A percentile compares a stretch with the other conserved stretches of the same genome.
These are phyloP conservation scores for Amphiprion clarkii DNA, from an alignment of 2,797 vertebrate species.

Conservation along the genomic window DNA sequence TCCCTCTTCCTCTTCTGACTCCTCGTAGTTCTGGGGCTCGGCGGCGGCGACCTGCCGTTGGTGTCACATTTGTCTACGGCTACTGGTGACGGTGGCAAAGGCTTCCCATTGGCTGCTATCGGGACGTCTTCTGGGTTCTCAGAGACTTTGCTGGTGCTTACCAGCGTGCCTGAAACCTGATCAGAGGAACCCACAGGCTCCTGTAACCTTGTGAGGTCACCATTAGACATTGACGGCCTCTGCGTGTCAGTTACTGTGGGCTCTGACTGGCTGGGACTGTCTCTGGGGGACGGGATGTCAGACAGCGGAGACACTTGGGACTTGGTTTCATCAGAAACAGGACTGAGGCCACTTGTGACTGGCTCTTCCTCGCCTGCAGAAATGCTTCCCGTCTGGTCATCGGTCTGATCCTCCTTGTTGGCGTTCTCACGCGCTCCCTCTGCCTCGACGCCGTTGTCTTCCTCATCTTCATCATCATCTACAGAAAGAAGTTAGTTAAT, in stretches of 20 bases:
- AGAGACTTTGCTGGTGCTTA: conserved; percentile 20
- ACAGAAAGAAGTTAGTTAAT: not conserved
- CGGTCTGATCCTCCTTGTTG: conserved; percentile 42
- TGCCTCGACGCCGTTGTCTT: conserved; percentile 47
- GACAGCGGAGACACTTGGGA: conserved; percentile 42
- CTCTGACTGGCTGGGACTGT: conserved; percentile 76
- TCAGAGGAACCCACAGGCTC: conserved; percentile 43
- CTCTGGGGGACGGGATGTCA: conserved; percentile 51
- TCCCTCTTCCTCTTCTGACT: conserved; percentile 80
- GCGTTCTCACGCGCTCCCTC: conserved; percentile 1
- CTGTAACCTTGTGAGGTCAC: not conserved
- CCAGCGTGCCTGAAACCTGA: conserved; percentile 6
- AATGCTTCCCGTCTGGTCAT: conserved; percentile 18
- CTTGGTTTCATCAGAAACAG: conserved; percentile 34
- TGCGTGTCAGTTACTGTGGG: not conserved
- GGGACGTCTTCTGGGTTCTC: not conserved
- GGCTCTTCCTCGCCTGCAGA: conserved; percentile 54
- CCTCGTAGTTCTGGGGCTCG: conserved; percentile 51
- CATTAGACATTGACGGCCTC: conserved; percentile 9
- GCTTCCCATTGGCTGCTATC: conserved; percentile 30
- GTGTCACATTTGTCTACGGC: conserved; percentile 11
- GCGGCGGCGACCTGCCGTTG: conserved; percentile 62
- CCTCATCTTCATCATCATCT: conserved; percentile 71
- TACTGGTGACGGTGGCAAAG: conserved; percentile 24
- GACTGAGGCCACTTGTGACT: conserved; percentile 53